These are phyloP conservation scores for Sinelater perroti DNA, from an alignment of 2,888 invertebrate species.

Conservation along the genomic window DNA sequence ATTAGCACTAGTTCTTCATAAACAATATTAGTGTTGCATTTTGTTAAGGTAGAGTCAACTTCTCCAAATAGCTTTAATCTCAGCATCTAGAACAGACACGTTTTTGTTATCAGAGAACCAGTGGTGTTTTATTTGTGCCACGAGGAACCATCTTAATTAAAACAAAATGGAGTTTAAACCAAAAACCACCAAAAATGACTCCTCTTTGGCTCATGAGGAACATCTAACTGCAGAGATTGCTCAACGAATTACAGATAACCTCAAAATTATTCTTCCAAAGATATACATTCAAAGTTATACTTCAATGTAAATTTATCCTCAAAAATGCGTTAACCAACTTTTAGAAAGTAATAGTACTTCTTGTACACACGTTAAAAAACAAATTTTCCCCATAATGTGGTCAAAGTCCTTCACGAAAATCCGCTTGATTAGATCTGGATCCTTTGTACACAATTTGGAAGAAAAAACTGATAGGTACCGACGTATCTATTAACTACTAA, in stretches of 20 bases:
- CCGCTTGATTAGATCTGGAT: conserved; percentile 54
- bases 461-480: conserved; percentile 44
- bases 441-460: conserved; percentile 45
- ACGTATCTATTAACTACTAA: no score
- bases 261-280: conserved; percentile 54
- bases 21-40: conserved; percentile 53
- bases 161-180: conserved; percentile 17
- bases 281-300: no score
- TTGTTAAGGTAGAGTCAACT: conserved; percentile 48
- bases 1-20: conserved; percentile 62
- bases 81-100: conserved; percentile 39
- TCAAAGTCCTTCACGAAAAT: conserved; percentile 58
- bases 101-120: not conserved
- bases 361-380: no score
- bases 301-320: no score
- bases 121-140: not conserved
- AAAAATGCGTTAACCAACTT: no score
- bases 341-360: no score
- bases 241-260: conserved; percentile 51
- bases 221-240: conserved; percentile 53
- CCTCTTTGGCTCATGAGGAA: conserved; percentile 49
- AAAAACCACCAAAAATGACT: conserved; percentile 29
- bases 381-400: no score
- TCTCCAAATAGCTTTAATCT: conserved; percentile 58
- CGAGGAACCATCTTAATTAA: conserved; percentile 16